Conservation (phyloP, 2,113 vertebrate species). For the Alexandromys fortis region DNA sequence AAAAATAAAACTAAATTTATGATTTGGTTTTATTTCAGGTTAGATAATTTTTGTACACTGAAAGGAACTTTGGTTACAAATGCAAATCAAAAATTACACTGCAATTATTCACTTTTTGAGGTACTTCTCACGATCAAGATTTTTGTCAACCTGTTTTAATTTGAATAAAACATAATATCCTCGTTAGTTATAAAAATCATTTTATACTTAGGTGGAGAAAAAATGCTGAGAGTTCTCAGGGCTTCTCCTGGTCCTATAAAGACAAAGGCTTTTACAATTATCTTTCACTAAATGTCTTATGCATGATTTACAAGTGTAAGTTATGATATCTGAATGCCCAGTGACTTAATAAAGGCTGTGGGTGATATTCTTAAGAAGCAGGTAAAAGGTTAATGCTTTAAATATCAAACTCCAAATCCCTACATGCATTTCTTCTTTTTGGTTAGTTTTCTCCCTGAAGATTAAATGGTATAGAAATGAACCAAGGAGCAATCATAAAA, state of each 20-base stretch:
- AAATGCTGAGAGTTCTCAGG: not conserved
- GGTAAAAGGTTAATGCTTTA: not conserved
- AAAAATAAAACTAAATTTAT: not conserved
- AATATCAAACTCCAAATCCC: not conserved
- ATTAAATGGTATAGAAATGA: not conserved
- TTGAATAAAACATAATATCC: not conserved
- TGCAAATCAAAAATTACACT: not conserved
- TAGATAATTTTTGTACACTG: not conserved
- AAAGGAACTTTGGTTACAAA: not conserved
- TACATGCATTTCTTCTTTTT: not conserved
- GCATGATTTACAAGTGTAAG: not conserved
- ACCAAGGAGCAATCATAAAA: not conserved
- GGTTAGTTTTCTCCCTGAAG: conserved; percentile 5
- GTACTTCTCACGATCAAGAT: not conserved
- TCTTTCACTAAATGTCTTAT: not conserved
- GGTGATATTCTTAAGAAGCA: not conserved
- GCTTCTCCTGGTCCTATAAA: not conserved
- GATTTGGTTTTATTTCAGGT: not conserved
- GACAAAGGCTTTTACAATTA: conserved; percentile 1
- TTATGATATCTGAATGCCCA: not conserved
- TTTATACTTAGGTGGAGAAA: conserved; percentile 3
- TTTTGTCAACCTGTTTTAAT: not conserved
- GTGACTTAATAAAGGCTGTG: not conserved
- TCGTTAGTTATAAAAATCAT: not conserved
- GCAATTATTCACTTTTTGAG: not conserved